These are phyloP conservation scores for Elaphurus davidianus DNA, from an alignment of 2,113 vertebrate genomes.

Conservation along the genomic window DNA sequence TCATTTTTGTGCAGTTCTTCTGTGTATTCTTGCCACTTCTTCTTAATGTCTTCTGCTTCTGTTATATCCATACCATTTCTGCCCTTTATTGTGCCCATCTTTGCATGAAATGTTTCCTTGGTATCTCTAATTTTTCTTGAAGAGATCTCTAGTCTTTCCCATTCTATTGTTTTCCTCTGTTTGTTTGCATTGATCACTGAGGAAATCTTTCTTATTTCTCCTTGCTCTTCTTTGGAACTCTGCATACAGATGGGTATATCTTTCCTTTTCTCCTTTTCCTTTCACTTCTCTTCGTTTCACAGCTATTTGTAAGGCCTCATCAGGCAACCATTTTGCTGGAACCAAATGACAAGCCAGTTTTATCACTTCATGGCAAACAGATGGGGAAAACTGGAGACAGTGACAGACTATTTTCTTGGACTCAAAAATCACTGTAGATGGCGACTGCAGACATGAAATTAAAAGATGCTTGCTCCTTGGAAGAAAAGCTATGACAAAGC, in stretches of 20 bases:
- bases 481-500: not conserved
- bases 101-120: not conserved
- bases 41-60: not conserved
- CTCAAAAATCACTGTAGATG: not conserved
- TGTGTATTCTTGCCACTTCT: not conserved
- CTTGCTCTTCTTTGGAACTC: not conserved
- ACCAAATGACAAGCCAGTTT: not conserved
- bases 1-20: not conserved
- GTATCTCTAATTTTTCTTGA: not conserved
- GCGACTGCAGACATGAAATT: not conserved
- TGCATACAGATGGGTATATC: not conserved
- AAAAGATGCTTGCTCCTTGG: not conserved
- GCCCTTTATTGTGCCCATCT: not conserved
- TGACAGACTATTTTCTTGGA: not conserved
- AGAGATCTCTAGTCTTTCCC: not conserved
- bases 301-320: not conserved
- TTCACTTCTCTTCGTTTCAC: not conserved
- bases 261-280: not conserved
- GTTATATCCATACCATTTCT: not conserved
- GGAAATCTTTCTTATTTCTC: not conserved
- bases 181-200: not conserved
- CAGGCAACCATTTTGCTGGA: not conserved
- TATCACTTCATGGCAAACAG: not conserved
- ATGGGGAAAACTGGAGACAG: not conserved
- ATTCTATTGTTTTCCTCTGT: not conserved